phyloP scores from a whole-genome alignment of 1,140 invertebrate genomes.

The Aphaenogaster rudis region DNA sequence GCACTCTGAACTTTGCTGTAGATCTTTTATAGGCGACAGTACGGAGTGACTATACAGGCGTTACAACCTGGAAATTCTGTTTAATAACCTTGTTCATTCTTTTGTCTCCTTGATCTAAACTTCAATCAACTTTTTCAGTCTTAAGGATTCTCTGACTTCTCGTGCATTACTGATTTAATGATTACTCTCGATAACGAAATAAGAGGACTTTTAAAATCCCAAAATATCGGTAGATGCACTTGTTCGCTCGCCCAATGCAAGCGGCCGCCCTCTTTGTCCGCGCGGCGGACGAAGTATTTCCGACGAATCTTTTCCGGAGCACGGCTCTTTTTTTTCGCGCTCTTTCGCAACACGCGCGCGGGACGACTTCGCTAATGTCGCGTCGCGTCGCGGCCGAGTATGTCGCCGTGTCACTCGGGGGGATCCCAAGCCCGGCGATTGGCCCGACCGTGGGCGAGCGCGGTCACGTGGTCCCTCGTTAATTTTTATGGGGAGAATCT shows the following conservation, averaged over 20 bases:
- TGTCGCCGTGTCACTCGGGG: slow-evolving; percentile 61
- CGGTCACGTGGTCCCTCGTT: slow-evolving; percentile 67
- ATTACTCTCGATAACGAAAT: background rate
- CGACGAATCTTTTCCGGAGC: slow-evolving; percentile 39
- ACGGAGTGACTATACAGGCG: background rate
- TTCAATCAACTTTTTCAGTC: background rate
- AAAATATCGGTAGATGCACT: background rate
- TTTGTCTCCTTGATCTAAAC: background rate
- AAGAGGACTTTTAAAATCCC: background rate
- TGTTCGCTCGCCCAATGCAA: background rate
- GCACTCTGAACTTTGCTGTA: background rate
- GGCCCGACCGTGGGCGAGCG: slow-evolving; percentile 65
- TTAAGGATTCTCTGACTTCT: background rate
- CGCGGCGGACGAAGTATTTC: slow-evolving; percentile 19
- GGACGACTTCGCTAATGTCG: slow-evolving; percentile 69
- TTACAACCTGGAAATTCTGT: background rate
- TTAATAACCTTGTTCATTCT: background rate
- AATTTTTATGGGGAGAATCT: slow-evolving; percentile 75
- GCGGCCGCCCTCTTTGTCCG: slow-evolving; percentile 34
- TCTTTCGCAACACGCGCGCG: slow-evolving; percentile 72
- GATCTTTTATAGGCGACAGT: background rate
- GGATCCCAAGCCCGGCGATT: slow-evolving; percentile 67
- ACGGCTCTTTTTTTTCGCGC: slow-evolving; percentile 46
- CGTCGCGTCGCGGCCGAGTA: slow-evolving; percentile 55
- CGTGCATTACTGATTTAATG: background rate